A percentile compares a stretch with the other conserved stretches of the same genome.
Evolutionary conservation across 2,797 vertebrate genomes (phyloP).

Genomic region (Thamnophis elegans): DNA sequence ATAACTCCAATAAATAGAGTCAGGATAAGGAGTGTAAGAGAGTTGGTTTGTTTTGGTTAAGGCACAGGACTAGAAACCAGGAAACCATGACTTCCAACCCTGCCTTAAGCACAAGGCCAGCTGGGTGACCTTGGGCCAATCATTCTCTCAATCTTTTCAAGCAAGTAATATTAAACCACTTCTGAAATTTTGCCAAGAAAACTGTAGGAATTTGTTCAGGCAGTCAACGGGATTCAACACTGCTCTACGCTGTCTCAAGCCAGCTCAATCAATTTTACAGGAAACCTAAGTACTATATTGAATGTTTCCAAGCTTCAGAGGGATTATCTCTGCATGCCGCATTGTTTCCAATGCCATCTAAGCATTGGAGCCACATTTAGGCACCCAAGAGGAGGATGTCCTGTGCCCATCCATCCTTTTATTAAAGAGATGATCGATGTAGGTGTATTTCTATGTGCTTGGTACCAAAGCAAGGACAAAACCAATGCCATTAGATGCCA

Average conservation of each 20-base stretch:
- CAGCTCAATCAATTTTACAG: background rate
- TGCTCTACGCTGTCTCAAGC: background rate
- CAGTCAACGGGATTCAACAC: fast-evolving
- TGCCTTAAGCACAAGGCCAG: background rate
- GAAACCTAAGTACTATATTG: background rate
- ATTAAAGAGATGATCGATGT: background rate
- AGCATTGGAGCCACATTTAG: background rate
- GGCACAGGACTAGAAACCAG: background rate
- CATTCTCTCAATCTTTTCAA: background rate
- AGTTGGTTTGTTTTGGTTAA: background rate
- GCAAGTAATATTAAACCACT: background rate
- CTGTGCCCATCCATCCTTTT: background rate
- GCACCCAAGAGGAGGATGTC: background rate
- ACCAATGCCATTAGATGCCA: background rate
- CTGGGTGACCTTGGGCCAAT: background rate
- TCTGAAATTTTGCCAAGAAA: background rate
- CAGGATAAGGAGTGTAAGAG: background rate
- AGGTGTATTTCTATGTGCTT: background rate
- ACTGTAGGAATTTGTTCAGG: background rate
- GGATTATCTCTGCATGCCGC: background rate
- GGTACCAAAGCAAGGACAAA: background rate
- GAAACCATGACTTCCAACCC: background rate
- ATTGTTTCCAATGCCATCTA: background rate
- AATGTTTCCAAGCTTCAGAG: background rate
- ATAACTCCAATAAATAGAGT: slow-evolving; percentile 22